Conservation (phyloP, 1,140 invertebrate species). For the Philaenus spumarius region DNA sequence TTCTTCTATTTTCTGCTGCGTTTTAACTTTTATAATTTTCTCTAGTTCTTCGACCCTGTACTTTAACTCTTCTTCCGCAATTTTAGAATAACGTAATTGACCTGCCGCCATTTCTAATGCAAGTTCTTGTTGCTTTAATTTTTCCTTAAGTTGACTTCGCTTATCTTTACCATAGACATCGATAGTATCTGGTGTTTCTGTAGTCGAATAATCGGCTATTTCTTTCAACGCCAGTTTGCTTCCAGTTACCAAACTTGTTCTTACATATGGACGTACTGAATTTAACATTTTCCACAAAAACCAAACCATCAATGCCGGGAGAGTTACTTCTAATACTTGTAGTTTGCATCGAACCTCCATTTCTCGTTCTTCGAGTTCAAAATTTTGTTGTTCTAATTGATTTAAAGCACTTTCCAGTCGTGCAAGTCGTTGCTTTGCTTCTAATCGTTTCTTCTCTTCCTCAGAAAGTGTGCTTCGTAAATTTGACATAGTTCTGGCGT, state of each 20-base stretch:
- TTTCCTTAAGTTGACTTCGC: neutral
- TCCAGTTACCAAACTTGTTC: neutral
- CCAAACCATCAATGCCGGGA: conserved; percentile 57
- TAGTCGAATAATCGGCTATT: neutral
- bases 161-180: neutral
- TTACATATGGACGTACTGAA: neutral
- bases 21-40: conserved; percentile 1
- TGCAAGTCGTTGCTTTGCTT: conserved; percentile 23
- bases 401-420: conserved; percentile 28
- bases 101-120: neutral
- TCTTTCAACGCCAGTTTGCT: neutral
- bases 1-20: neutral
- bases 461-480: conserved; percentile 22
- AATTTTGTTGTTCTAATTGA: conserved; percentile 50
- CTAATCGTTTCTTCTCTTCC: conserved; percentile 27
- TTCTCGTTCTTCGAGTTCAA: conserved; percentile 48
- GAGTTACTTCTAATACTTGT: conserved; percentile 52
- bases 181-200: neutral
- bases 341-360: conserved; percentile 50
- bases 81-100: neutral
- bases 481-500: conserved; percentile 21
- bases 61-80: neutral
- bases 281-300: conserved; percentile 43
- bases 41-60: neutral
- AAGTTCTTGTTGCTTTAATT: neutral